phyloP scores from a whole-genome alignment of 2,888 invertebrate genomes.

The Dryadula phaetusa region DNA sequence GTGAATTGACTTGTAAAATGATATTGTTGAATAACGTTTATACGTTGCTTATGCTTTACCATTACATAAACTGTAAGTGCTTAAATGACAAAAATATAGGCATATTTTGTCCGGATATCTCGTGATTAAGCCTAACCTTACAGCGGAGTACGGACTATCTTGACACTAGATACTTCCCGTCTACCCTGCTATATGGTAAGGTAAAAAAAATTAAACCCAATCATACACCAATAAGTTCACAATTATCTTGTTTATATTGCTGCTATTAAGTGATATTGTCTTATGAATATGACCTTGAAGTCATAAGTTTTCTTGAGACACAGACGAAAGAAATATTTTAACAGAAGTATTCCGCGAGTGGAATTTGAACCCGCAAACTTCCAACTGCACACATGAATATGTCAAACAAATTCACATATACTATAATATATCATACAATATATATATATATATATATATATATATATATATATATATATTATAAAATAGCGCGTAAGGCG shows the following conservation, averaged over 20 bases:
- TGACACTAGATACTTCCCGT: no score
- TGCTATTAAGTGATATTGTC: no score
- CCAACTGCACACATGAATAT: slow-evolving; percentile 9
- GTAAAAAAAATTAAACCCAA: background rate
- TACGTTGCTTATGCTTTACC: slow-evolving; percentile 40
- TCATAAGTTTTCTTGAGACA: no score
- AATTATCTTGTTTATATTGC: no score
- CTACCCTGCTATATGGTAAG: background rate
- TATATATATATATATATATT: no score
- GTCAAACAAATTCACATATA: background rate
- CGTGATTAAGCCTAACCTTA: no score
- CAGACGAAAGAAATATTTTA: no score
- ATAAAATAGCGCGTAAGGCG: slow-evolving; percentile 36
- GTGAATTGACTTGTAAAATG: slow-evolving; percentile 71
- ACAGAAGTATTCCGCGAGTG: background rate
- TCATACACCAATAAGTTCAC: background rate
- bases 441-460: slow-evolving; percentile 28
- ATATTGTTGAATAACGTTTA: slow-evolving; percentile 62
- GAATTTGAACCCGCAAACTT: slow-evolving; percentile 4
- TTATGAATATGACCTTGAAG: no score
- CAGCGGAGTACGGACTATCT: no score
- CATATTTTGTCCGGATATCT: no score
- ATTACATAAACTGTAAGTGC: slow-evolving; percentile 40
- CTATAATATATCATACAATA: background rate
- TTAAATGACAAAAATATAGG: background rate